A percentile compares a stretch with the other conserved stretches of the same genome.
These are phyloP conservation scores for Aldabrachelys gigantea DNA, from an alignment of 2,113 vertebrate species.

Conservation along the genomic window DNA sequence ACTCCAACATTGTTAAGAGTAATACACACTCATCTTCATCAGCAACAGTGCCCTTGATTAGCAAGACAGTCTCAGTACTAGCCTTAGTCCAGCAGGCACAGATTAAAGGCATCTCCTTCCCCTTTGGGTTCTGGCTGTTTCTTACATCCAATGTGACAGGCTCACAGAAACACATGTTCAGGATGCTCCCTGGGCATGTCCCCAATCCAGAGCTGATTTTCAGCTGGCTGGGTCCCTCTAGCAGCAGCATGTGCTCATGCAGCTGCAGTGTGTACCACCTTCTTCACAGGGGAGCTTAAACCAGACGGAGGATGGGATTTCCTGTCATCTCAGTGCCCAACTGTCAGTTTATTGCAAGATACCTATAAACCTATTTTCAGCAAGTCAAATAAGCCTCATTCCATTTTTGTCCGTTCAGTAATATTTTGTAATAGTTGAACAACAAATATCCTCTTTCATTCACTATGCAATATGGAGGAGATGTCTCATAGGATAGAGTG, in stretches of 20 bases:
- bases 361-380: background rate
- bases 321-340: background rate
- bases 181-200: background rate
- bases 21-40: background rate
- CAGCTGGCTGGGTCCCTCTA: background rate
- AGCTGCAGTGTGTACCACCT: rapidly evolving
- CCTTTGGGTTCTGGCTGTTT: background rate
- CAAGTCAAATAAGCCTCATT: background rate
- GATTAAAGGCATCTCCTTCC: background rate
- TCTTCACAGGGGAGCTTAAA: background rate
- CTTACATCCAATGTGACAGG: background rate
- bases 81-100: background rate
- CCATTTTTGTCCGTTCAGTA: background rate
- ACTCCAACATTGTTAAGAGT: background rate
- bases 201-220: background rate
- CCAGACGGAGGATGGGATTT: background rate
- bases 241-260: background rate
- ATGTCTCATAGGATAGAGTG: background rate
- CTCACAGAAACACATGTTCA: background rate
- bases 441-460: background rate
- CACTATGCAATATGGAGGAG: background rate
- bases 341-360: background rate
- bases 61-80: background rate
- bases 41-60: background rate
- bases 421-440: background rate